Conservation (phyloP, 2,113 vertebrate genomes). For the Pungitius pungitius region DNA sequence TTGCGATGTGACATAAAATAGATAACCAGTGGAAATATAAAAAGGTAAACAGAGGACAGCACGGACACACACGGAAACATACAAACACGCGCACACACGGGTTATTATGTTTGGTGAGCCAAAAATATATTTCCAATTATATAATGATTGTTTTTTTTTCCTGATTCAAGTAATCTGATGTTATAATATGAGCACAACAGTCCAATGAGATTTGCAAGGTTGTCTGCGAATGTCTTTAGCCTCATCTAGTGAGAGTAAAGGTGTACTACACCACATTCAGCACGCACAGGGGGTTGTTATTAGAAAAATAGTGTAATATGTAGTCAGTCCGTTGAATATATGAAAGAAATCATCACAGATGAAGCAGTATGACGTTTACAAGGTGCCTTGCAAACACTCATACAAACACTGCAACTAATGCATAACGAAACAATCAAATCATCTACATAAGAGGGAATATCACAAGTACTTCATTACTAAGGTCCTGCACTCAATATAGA, state of each 20-base stretch:
- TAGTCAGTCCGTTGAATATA: not conserved
- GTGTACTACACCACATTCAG: conserved; percentile 9
- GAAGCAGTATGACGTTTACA: not conserved
- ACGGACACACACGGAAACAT: too few relatives aligned
- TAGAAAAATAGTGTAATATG: not conserved
- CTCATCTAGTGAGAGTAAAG: conserved; percentile 48
- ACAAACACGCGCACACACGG: too few relatives aligned
- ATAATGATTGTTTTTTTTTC: not conserved
- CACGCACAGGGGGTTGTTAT: not conserved
- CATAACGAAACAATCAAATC: not conserved
- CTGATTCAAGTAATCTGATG: not conserved
- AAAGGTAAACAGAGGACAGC: too few relatives aligned
- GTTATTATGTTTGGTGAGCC: not conserved
- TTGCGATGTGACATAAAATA: too few relatives aligned
- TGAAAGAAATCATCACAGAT: not conserved
- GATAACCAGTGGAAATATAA: too few relatives aligned
- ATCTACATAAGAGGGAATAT: not conserved
- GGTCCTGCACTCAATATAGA: not conserved
- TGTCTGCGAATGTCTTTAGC: conserved; percentile 14
- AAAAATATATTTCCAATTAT: not conserved
- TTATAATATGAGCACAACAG: not conserved
- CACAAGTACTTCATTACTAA: not conserved
- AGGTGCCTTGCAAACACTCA: not conserved
- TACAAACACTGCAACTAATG: not conserved
- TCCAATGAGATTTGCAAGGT: not conserved